Evolutionary conservation across 2,113 vertebrate species (phyloP).

Genomic region (Aphyosemion australe): DNA sequence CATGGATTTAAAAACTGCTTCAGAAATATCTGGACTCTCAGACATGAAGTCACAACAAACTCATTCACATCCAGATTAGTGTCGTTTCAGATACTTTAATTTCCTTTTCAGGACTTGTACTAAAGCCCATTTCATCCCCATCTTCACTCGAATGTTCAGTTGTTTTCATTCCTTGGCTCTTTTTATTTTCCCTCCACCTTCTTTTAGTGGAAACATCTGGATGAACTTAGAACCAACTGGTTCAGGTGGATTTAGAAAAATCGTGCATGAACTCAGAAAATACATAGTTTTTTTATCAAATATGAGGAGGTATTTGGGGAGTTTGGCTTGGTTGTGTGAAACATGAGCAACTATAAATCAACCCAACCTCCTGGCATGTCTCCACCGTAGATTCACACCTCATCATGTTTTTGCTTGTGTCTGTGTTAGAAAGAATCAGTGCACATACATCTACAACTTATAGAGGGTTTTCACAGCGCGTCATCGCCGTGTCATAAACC

Average conservation of each 20-base stretch:
- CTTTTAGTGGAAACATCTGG: conserved; percentile 49
- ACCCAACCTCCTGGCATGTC: not conserved
- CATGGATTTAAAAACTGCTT: not conserved
- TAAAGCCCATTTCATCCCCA: not conserved
- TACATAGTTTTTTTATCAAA: not conserved
- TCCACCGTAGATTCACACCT: not conserved
- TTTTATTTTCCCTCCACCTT: conserved; percentile 36
- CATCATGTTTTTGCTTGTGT: not conserved
- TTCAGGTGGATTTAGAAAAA: conserved; percentile 39
- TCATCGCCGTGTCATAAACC: too few relatives aligned
- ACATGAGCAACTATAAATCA: not conserved
- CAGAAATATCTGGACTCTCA: not conserved
- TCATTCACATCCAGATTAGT: not conserved
- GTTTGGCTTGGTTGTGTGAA: not conserved
- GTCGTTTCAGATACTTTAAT: conserved; percentile 2
- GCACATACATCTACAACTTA: too few relatives aligned
- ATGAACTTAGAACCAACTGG: not conserved
- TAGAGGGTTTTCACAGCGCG: too few relatives aligned
- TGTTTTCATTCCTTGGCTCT: conserved; percentile 37
- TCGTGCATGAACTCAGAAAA: not conserved
- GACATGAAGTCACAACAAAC: not conserved
- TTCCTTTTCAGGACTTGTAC: conserved; percentile 4
- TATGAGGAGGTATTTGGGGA: not conserved
- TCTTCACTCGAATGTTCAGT: not conserved
- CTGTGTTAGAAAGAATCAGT: too few relatives aligned